Conservation (phyloP, 2,797 vertebrate species). For the Xiphorhynchus erythropygius region DNA sequence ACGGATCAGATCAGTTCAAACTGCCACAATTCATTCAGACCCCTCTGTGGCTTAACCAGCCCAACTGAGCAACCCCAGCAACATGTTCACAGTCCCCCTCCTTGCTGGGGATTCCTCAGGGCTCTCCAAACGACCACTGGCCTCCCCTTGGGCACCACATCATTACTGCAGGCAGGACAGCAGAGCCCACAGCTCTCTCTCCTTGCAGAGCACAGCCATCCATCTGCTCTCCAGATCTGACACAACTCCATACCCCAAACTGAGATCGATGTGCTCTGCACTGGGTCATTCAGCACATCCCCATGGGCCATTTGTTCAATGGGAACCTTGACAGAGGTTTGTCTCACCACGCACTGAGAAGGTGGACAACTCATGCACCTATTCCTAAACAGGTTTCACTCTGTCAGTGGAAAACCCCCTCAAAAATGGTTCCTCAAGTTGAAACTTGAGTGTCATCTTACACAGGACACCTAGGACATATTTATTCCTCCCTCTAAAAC, state of each 20-base stretch:
- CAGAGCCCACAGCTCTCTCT: background rate
- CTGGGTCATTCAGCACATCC: background rate
- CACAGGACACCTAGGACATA: background rate
- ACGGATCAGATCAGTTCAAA: background rate
- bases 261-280: background rate
- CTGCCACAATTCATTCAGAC: background rate
- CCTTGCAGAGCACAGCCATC: background rate
- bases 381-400: background rate
- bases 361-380: background rate
- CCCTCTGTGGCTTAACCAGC: background rate
- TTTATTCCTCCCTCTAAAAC: background rate
- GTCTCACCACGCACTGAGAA: fast-evolving
- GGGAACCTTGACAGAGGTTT: background rate
- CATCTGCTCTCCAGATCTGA: background rate
- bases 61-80: background rate
- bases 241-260: background rate
- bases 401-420: background rate
- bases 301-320: background rate
- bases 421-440: background rate
- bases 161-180: background rate
- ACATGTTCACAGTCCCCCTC: background rate
- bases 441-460: background rate
- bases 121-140: background rate
- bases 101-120: background rate
- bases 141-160: background rate